Base-by-base conservation (phyloP, 2,797 vertebrate genomes). In the Rhinatrema bivittatum region DNA sequence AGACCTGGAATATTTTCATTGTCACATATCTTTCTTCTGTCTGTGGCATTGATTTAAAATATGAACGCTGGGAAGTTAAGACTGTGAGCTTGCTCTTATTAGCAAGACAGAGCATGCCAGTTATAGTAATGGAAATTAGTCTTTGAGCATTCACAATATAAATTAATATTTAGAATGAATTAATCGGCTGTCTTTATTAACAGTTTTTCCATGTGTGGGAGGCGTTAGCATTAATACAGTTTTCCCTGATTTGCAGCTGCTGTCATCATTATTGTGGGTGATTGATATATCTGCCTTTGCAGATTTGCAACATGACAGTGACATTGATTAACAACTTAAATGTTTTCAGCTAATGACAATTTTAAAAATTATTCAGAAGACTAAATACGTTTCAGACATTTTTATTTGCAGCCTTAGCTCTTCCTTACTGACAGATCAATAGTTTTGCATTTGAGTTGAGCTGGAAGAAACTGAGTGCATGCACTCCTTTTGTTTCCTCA, bases 121-220 rank as follows among this genome's bases (percentile, higher is more conserved):
- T 65, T 51, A 60, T 30, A 58, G 29, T 42, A 43, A 39, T 53
- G 50, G 44, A 65, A 69, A 66, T 67, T 31, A n/a, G n/a, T n/a
- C n/a, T n/a, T n/a, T n/a, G n/a, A n/a, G n/a, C n/a, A n/a, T n/a
- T n/a, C n/a, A n/a, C n/a, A n/a, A n/a, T n/a, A n/a, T n/a, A n/a
- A n/a, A n/a, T n/a, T n/a, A n/a, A n/a, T n/a, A n/a, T n/a, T n/a
- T n/a, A n/a, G n/a, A n/a, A 58, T 36, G 42, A 70, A 59, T 70
- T 73, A 65, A 71, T 80, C 50, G 68, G 25, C 56, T 74, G 42
- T 58, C 53, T 70, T 70, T 70, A 49, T 65, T 69, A 61, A 68
- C 54, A 70, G 43, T 54, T 67, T 64, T 60, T 54, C 37, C 52
- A 33, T 65, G 49, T 45, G 30, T 69, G 27, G 51, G 62, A 74